Evolutionary conservation across 2,113 vertebrate species (phyloP).

Genomic region (Tympanuchus pallidicinctus): DNA sequence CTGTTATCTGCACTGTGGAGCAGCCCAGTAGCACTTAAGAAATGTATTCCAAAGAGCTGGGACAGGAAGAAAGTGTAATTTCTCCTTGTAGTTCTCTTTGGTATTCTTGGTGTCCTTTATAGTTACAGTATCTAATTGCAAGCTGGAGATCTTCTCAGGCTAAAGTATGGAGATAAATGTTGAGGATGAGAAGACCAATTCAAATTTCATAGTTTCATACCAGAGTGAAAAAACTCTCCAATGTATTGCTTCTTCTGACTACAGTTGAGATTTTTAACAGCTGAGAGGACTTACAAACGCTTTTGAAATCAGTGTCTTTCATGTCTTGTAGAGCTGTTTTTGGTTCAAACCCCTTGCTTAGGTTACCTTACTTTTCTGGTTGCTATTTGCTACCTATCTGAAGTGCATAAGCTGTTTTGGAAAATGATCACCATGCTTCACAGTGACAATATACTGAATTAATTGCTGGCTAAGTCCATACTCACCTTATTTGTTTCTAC

Average conservation of each 20-base stretch:
- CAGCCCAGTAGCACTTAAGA: neutral
- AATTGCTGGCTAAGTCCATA: fast-evolving
- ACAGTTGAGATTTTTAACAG: neutral
- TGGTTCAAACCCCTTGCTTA: neutral
- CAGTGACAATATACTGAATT: neutral
- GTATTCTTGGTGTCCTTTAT: neutral
- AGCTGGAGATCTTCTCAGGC: neutral
- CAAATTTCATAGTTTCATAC: neutral
- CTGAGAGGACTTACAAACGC: neutral
- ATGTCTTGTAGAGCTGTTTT: neutral
- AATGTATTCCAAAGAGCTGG: neutral
- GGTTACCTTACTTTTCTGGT: neutral
- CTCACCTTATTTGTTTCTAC: neutral
- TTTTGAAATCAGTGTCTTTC: neutral
- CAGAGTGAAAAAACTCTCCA: neutral
- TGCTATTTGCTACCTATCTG: neutral
- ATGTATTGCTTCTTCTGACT: neutral
- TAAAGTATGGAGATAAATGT: neutral
- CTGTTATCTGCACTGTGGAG: neutral
- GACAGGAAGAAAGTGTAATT: neutral
- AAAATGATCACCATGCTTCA: neutral
- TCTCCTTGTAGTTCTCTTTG: neutral
- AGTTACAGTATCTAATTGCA: neutral
- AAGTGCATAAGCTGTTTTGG: neutral
- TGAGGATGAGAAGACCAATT: neutral